phyloP scores from a whole-genome alignment of 2,113 vertebrate species.

The Oophaga pumilio region DNA sequence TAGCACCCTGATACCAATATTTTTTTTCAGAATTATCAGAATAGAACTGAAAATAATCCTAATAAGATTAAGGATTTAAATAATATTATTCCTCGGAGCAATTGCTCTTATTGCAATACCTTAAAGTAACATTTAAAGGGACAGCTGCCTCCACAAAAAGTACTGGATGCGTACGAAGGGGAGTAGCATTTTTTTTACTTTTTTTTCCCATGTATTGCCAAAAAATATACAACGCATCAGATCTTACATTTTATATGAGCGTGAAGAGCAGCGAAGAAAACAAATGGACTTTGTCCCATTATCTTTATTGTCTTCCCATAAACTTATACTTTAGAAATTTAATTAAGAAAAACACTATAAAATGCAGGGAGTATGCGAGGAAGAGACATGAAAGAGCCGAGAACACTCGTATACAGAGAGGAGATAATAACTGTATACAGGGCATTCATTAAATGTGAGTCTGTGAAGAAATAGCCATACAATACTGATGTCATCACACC shows the following conservation, averaged over 20 bases:
- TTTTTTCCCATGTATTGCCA: not conserved
- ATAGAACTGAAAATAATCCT: no score
- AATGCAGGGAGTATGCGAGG: not conserved
- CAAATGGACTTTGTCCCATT: not conserved
- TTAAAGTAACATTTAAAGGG: no score
- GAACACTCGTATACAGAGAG: not conserved
- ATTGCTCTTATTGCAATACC: not conserved
- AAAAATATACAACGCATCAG: not conserved
- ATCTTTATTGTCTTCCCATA: slow-evolving; percentile 10
- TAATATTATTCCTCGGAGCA: not conserved
- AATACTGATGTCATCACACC: not conserved
- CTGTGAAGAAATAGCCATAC: not conserved
- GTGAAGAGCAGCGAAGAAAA: not conserved
- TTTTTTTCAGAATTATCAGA: no score
- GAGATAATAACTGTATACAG: not conserved
- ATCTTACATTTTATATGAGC: not conserved
- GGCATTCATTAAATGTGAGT: not conserved
- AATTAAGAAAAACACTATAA: slow-evolving; percentile 13
- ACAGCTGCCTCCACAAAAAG: not conserved
- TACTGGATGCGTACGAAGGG: no score
- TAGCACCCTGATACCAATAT: not conserved
- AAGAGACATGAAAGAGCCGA: slow-evolving; percentile 13
- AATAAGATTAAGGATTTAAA: not conserved
- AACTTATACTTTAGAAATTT: slow-evolving; percentile 7
- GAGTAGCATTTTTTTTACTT: no score